Percentiles rank a stretch among this genome's conserved stretches.
phyloP scores from a whole-genome alignment of 1,140 invertebrate genomes.

The Saccostrea glomerata region DNA sequence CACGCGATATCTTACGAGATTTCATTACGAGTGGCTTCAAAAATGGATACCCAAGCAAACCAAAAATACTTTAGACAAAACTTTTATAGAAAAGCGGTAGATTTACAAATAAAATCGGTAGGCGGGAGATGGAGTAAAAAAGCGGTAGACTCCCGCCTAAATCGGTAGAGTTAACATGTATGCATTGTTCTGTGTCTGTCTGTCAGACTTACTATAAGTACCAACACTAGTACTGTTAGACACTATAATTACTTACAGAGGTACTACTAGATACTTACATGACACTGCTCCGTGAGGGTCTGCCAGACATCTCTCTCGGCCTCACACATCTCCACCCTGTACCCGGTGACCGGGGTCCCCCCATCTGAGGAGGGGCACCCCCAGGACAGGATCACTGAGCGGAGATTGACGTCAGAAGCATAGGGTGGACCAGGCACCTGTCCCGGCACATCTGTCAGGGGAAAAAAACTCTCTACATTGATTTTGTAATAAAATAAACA shows the following conservation, averaged over 20 bases:
- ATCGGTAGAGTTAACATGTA: too few species aligned
- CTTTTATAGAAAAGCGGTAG: too few species aligned
- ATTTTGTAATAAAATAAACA: too few species aligned
- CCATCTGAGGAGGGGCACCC: slow-evolving; percentile 89
- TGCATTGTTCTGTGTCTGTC: too few species aligned
- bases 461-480: neutral
- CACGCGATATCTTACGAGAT: too few species aligned
- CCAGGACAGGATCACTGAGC: slow-evolving; percentile 86
- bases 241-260: neutral
- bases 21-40: too few species aligned
- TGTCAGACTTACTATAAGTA: neutral
- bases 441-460: slow-evolving; percentile 81
- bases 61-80: too few species aligned
- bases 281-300: slow-evolving; percentile 58
- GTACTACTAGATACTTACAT: slow-evolving; percentile 82
- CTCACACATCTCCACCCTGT: slow-evolving; percentile 86
- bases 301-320: slow-evolving; percentile 75
- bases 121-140: too few species aligned
- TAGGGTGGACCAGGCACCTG: slow-evolving; percentile 87
- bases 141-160: too few species aligned
- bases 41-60: too few species aligned
- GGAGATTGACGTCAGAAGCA: slow-evolving; percentile 86
- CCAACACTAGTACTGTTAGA: neutral
- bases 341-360: slow-evolving; percentile 87
- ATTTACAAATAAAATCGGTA: too few species aligned